Conservation (phyloP, 2,113 vertebrate genomes). For the Puma concolor region DNA sequence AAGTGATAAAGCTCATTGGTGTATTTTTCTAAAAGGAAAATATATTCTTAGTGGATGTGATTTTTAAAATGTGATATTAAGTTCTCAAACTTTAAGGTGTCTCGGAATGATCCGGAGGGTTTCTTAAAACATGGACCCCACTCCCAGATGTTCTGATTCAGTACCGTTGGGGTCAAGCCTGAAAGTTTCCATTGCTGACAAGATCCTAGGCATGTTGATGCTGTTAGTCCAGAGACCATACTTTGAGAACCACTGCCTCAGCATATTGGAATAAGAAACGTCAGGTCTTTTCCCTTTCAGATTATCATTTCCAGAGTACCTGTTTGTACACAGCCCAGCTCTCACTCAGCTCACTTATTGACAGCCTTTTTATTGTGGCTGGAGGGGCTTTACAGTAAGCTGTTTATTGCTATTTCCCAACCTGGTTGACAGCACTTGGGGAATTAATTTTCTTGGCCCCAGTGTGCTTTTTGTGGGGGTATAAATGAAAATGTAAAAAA, state of each 20-base stretch:
- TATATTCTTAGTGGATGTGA: not conserved
- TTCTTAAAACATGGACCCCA: not conserved
- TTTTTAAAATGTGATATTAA: not conserved
- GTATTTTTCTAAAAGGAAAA: not conserved
- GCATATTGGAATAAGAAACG: constrained; percentile 47
- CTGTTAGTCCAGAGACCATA: not conserved
- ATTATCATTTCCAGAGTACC: constrained; percentile 77
- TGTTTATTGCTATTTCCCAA: constrained; percentile 90
- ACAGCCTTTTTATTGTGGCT: constrained; percentile 89
- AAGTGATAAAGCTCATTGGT: not conserved
- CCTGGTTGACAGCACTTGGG: constrained; percentile 90
- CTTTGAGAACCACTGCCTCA: constrained; percentile 64
- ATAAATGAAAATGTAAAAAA: constrained; percentile 91
- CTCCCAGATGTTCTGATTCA: not conserved
- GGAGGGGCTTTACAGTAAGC: constrained; percentile 88
- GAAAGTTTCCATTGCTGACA: not conserved
- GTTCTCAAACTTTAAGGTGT: not conserved
- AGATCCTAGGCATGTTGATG: not conserved
- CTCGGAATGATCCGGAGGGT: not conserved
- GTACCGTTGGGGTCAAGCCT: not conserved
- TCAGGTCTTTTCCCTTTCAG: constrained; percentile 75
- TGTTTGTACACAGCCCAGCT: constrained; percentile 79
- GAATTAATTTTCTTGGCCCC: constrained; percentile 92
- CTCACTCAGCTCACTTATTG: constrained; percentile 84
- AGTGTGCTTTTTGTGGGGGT: constrained; percentile 90